Base-by-base conservation (phyloP, 2,888 invertebrate genomes). In the Balanococcus diminutus region DNA sequence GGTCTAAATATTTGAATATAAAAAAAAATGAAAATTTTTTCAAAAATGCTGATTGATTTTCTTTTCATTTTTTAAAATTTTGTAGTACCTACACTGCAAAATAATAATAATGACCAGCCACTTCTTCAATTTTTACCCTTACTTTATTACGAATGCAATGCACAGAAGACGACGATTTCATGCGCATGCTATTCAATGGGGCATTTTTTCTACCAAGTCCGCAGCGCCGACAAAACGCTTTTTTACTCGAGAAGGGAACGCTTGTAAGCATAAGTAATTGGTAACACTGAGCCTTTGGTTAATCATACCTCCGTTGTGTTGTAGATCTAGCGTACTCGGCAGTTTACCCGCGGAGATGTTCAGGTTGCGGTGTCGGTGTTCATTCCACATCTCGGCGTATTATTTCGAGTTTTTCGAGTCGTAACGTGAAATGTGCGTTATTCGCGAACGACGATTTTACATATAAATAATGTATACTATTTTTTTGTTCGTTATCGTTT, bases 221-320 rank as follows among this genome's bases (percentile, higher is more conserved):
- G n/a, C 67, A n/a, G 56, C 42, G 6, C 4, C 16, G 2, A 46
- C 16, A 3, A 46, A 46, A 14, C 4, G n/a, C n/a, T 1, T 46
- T 46, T 46, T 46, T n/a, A 0, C n/a, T n/a, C 6, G 0, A n/a
- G n/a, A 46, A 72, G 32, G 67, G 72, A 72, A 32, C 32, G n/a
- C 4, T 72, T 72, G 75, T 79, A 79, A 79, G 36, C 25, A 79
- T 36, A 67, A 14, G 28, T 16, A 19, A 36, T 32, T 79, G 75
- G 75, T 79, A 79, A 79, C 75, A 79, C 75, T 79, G 75, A 19
- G 75, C 31, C 75, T 32, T 79, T 79, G 75, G 31, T 79, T 79
- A 36, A 79, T 32, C 36, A 36, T 79, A 28, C 75, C 75, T 79
- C 36, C 19, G 32, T 79, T 79, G 9, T 79, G 36, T 32, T 79